phyloP scores from a whole-genome alignment of 1,140 invertebrate species.

The Lucilia sericata region DNA sequence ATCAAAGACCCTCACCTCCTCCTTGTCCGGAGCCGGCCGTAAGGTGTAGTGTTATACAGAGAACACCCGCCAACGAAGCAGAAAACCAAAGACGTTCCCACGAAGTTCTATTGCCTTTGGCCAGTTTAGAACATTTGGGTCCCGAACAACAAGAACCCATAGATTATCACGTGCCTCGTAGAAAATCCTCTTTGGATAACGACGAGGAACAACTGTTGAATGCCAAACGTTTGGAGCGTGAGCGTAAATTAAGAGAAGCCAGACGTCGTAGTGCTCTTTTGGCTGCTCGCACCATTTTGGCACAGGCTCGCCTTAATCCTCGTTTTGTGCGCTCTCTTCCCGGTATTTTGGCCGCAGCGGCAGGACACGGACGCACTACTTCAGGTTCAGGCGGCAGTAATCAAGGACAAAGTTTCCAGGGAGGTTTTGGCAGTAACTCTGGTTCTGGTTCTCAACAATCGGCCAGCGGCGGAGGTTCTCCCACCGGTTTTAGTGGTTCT shows the following conservation, averaged over 20 bases:
- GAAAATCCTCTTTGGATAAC: conserved; percentile 76
- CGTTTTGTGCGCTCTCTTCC: conserved; percentile 63
- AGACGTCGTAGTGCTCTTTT: conserved; percentile 61
- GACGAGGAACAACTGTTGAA: conserved; percentile 62
- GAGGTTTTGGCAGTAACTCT: conserved; percentile 57
- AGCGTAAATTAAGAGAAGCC: conserved; percentile 59
- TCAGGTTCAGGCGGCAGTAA: conserved; percentile 57
- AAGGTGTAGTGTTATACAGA: conserved; percentile 83
- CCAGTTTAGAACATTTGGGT: conserved; percentile 66
- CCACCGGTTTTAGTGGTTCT: conserved; percentile 71
- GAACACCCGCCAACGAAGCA: conserved; percentile 73
- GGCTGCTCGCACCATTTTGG: conserved; percentile 59
- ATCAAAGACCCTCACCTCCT: conserved; percentile 69
- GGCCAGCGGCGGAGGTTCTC: conserved; percentile 70
- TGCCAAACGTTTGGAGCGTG: conserved; percentile 56
- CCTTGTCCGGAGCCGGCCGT: conserved; percentile 69
- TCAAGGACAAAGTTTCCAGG: conserved; percentile 67
- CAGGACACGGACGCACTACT: conserved; percentile 79
- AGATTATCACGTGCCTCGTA: conserved; percentile 87
- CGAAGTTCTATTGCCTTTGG: conserved; percentile 65
- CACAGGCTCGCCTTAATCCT: conserved; percentile 68
- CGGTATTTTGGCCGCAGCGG: conserved; percentile 76
- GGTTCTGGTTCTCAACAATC: conserved; percentile 69
- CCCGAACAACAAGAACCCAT: conserved; percentile 86
- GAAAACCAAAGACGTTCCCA: conserved; percentile 70